Base-by-base conservation (phyloP, 2,888 invertebrate species). In the Isoperla grammatica region DNA sequence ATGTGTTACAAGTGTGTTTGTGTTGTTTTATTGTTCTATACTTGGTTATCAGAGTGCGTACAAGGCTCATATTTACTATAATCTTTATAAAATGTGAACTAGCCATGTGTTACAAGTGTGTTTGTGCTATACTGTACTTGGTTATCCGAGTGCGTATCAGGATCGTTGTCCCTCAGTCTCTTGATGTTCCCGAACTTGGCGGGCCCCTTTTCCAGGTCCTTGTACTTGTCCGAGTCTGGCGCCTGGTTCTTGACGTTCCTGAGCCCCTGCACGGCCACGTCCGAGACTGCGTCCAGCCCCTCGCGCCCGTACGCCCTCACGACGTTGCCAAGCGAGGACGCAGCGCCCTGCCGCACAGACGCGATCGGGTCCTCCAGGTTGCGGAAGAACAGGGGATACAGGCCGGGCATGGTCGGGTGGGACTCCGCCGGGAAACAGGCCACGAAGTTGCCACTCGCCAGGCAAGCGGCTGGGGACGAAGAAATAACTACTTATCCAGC, bases 271-370 rank as follows among this genome's bases (percentile, higher is more conserved):
- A 71, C 68, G 13, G 77, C 69, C 65, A 73, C 73, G 23, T 67
- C 68, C 37, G 75, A 62, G 15, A 78, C 69, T n/a, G 68, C 66
- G 5, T 68, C 65, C 19, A 72, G 64, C 29, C 73, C 72, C 45
- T 74, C 73, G 45, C 68, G 66, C 12, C 74, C 72, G 64, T 73
- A 75, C 3, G 72, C 73, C 56, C 67, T 64, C 19, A 76, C 75
- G 29, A 77, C 73, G 67, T 74, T 76, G 29, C 73, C 72, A 22
- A 81, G 65, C 6, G 79, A 75, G 8, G 75, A 69, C 8, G 80
- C 79, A n/a, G 79, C 80, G n/a, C 79, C 80, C 67, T 79, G 78
- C 17, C 80, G 68, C 3, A 80, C 79, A 9, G 79, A 77, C 1
- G 78, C 71, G 56, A 79, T 79, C 57, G 74, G 75, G 69, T 81